Evolutionary conservation across 2,888 invertebrate genomes (phyloP).

Genomic region (Dryocosmus kuriphilus): DNA sequence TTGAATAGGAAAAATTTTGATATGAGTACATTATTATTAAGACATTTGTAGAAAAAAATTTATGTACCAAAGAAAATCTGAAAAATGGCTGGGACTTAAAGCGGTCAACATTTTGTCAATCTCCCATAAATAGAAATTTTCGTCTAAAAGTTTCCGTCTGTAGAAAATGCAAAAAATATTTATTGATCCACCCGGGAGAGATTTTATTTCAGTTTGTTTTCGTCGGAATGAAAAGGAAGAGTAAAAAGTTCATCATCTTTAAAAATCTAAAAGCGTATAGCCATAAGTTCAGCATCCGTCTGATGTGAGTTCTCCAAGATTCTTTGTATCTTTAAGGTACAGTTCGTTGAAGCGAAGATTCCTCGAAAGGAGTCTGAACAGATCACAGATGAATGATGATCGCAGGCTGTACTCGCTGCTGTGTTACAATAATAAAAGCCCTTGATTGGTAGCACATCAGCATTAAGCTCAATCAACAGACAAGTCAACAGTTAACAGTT

Average conservation of each 20-base stretch:
- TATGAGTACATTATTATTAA: too few species aligned
- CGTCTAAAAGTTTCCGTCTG: too few species aligned
- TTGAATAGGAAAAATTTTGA: too few species aligned
- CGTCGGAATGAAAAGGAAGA: background rate
- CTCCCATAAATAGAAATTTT: too few species aligned
- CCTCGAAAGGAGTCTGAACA: conserved; percentile 13
- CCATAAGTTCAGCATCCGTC: background rate
- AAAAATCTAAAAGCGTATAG: background rate
- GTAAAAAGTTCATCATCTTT: background rate
- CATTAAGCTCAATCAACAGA: background rate
- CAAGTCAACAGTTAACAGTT: background rate
- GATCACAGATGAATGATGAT: too few species aligned
- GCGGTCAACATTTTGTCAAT: too few species aligned
- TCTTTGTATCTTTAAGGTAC: background rate
- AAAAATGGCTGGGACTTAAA: too few species aligned
- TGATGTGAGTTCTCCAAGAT: background rate
- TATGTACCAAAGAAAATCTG: too few species aligned
- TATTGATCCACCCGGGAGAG: background rate
- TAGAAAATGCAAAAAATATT: background rate
- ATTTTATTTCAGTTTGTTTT: background rate
- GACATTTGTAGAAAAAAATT: too few species aligned
- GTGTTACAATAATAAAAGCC: conserved; percentile 4
- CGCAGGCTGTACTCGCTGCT: background rate
- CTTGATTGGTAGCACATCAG: conserved; percentile 8
- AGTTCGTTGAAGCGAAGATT: background rate